Base-by-base conservation (phyloP, 2,797 vertebrate species). In the Valencia hispanica region DNA sequence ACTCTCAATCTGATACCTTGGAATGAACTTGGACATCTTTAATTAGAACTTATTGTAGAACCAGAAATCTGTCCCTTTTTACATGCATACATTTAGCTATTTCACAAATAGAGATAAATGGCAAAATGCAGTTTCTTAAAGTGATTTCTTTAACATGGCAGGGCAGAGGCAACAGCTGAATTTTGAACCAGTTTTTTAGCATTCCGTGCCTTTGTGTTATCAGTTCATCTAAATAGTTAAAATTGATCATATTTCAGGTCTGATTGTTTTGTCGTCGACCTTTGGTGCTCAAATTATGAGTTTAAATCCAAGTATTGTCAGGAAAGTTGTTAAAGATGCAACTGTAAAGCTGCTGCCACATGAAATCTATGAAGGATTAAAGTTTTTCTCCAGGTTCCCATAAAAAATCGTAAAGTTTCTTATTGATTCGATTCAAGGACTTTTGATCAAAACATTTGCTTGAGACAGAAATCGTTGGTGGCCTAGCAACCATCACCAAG, bases 401-500 rank as follows among this genome's bases (percentile, higher is more conserved):
- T 36, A 20, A 20, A 15, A 45, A 30, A 53, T 59, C 2, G 32
- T 34, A 53, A 72, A 32, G 65, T 72, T 22, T 70, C 2, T 30
- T 14, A 27, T 0, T 18, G 9, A 73, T 63, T 22, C 18, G 9
- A 3, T 14, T 45, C 10, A 20, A 47, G 47, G 47, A 6, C 61
- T 15, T 75, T 65, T 4, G 30, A 55, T 72, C 25, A 70, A n/a
- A 53, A 9, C 32, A 47, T 39, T 57, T 2, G 8, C 70, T n/a
- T 65, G 41, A 66, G 55, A 73, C 45, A 68, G 69, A 86, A 74
- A 79, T 55, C 59, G 65, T 63, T 39, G 39, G 72, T 84, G 79
- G 34, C 86, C 80, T 86, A 79, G 88, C 88, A 90, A 91, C 89
- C 53, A 77, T 91, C 78, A 72, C 79, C 73, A 73, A 79, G 85